Conservation (phyloP, 1,140 invertebrate genomes). For the Drosophila kikkawai region DNA sequence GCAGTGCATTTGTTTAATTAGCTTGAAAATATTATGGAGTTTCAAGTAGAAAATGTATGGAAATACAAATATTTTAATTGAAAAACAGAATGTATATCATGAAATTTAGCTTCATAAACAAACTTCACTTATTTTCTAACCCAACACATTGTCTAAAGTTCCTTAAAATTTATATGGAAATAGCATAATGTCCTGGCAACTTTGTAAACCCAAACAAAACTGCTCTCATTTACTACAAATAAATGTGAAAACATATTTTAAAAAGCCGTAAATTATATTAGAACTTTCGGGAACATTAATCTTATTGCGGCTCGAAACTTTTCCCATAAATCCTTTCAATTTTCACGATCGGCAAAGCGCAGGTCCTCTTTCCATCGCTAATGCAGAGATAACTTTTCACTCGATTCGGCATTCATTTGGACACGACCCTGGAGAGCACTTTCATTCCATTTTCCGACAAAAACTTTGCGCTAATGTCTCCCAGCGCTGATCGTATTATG, state of each 20-base stretch:
- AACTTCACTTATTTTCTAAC: too few species aligned
- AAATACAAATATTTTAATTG: neutral
- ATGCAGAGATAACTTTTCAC: conserved; percentile 16
- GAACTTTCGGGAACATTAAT: conserved; percentile 14
- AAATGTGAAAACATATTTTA: neutral
- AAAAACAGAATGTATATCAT: fast-evolving
- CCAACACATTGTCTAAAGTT: neutral
- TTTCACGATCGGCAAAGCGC: conserved; percentile 8
- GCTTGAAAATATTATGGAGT: neutral
- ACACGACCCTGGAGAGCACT: conserved; percentile 36
- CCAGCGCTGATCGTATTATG: conserved; percentile 61
- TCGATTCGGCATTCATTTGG: conserved; percentile 30
- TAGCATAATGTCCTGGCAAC: neutral
- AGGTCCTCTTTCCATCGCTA: neutral
- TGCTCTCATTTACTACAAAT: neutral
- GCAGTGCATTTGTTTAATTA: neutral
- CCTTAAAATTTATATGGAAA: neutral
- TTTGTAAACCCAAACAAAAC: neutral
- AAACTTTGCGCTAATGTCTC: conserved; percentile 50
- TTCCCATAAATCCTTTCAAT: conserved; percentile 25
- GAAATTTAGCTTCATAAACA: neutral
- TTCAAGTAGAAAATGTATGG: neutral
- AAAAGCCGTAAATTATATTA: conserved; percentile 3
- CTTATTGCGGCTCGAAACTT: conserved; percentile 6
- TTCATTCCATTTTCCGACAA: conserved; percentile 46